phyloP scores from a whole-genome alignment of 2,113 vertebrate species.

The Cryptomyrus ogoouensis region DNA sequence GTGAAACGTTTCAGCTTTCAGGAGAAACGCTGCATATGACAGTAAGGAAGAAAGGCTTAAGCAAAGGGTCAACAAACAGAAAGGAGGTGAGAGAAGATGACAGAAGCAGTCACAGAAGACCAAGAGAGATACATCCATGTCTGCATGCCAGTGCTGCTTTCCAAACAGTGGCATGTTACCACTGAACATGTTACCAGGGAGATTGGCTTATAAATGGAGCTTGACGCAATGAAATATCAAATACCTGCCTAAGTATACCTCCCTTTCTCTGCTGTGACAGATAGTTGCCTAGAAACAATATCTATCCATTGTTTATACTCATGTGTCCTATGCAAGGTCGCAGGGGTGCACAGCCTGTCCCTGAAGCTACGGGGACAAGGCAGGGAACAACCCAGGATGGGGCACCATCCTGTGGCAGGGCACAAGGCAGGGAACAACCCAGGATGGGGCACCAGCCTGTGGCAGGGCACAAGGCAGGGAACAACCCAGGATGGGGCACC shows the following conservation, averaged over 20 bases:
- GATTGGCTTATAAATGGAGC: neutral
- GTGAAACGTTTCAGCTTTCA: neutral
- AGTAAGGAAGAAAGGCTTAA: neutral
- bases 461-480: no score
- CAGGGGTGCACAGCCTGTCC: neutral
- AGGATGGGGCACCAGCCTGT: no score
- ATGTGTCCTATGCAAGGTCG: neutral
- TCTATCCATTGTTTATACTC: neutral
- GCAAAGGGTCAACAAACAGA: neutral
- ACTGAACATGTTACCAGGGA: neutral
- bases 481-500: no score
- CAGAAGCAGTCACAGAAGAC: neutral
- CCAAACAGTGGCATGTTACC: neutral
- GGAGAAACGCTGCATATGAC: neutral
- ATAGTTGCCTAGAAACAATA: neutral
- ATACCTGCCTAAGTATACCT: neutral
- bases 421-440: neutral
- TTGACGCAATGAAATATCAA: neutral
- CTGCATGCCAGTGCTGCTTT: neutral
- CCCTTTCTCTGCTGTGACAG: neutral
- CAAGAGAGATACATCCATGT: neutral
- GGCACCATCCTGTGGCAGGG: neutral
- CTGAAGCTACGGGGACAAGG: neutral
- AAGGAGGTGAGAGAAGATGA: neutral
- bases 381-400: neutral